Base-by-base conservation (phyloP, 1,140 invertebrate species). In the Antheraea pernyi region DNA sequence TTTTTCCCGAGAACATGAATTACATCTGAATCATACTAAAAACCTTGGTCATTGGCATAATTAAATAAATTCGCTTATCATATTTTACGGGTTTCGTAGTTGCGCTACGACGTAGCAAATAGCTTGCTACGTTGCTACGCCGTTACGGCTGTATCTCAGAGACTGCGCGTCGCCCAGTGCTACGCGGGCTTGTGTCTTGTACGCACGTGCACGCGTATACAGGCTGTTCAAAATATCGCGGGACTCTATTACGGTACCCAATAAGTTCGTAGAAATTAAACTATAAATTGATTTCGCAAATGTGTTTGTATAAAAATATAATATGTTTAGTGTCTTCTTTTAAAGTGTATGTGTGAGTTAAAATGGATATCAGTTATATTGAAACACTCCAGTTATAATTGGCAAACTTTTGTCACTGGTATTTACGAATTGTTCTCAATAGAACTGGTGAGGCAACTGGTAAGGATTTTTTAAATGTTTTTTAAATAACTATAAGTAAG, bases 81-180 rank as follows among this genome's bases (percentile, higher is more conserved):
- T 78, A 79, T 77, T 77, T 81, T 80, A 81, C 70, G 59, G 71
- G 67, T 70, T 19, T 66, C 70, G 75, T 78, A 78, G 74, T 13
- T 53, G 46, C 73, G 62, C 22, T 68, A 61, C 60, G 60, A 7
- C 60, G 60, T 61, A 61, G 60, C 60, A 16, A 10, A 8, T 9
- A 42, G 7, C 8, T 42, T 42, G 39, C 75, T 80, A 79, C 74
- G 70, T 67, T 68, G 74, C 74, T 77, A 73, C 73, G 67, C 48
- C 65, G 71, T 75, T 78, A 79, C 74, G 71, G 68, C 59, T 80
- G 76, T 78, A 72, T 53, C 46, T 81, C 78, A 79, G 82, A 84
- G 82, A 78, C 82, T 84, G 82, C 82, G 82, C 82, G 81, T 70
- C 73, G 74, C 71, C 78, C 80, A 84, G 82, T 84, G 71, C 73